These are phyloP conservation scores for Aphelenchoides besseyi DNA, from an alignment of 1,140 invertebrate genomes.

Conservation along the genomic window DNA sequence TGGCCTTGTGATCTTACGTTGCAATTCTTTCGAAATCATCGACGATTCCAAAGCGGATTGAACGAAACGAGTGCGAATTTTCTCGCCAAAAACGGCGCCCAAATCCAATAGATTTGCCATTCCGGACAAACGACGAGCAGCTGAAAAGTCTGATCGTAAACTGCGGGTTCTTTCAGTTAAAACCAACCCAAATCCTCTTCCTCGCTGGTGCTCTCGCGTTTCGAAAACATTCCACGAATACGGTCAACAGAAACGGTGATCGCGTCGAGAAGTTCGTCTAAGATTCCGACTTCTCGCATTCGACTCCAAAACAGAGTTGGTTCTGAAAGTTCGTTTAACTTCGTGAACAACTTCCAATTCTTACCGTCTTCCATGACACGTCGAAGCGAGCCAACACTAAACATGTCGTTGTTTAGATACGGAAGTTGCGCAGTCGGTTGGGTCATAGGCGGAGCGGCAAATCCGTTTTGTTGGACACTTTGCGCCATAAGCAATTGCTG, in stretches of 20 bases:
- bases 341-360: too few relatives aligned
- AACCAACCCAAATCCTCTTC: conserved; percentile 52
- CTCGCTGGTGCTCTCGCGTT: conserved; percentile 25
- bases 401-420: conserved; percentile 20
- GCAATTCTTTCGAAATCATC: conserved; percentile 43
- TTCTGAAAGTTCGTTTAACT: too few relatives aligned
- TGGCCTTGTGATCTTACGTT: conserved; percentile 23
- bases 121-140: conserved; percentile 40
- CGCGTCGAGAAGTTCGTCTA: conserved; percentile 47
- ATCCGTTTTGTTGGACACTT: conserved; percentile 20
- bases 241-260: conserved; percentile 35
- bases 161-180: neutral
- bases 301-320: conserved; percentile 40
- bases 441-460: neutral
- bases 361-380: conserved; percentile 29
- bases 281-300: conserved; percentile 44
- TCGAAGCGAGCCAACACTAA: conserved; percentile 25
- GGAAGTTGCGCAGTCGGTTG: conserved; percentile 25
- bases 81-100: conserved; percentile 42
- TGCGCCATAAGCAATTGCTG: conserved; percentile 24
- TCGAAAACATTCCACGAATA: conserved; percentile 37
- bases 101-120: conserved; percentile 39
- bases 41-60: conserved; percentile 45
- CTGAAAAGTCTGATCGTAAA: conserved; percentile 32
- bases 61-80: conserved; percentile 44